phyloP scores from a whole-genome alignment of 2,888 invertebrate species.

The Lymantria monacha region DNA sequence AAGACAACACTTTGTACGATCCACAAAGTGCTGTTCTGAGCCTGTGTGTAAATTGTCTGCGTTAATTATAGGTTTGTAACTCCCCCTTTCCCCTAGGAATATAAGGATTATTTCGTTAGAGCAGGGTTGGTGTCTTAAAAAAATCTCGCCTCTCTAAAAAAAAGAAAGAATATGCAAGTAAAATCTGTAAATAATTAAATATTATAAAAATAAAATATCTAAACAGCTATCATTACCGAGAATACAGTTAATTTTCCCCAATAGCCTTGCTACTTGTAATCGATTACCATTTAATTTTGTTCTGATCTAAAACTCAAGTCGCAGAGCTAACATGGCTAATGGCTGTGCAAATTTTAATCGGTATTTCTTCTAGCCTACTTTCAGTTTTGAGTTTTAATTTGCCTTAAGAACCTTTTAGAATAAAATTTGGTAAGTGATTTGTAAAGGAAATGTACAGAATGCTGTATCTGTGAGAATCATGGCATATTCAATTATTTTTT shows the following conservation, averaged over 20 bases:
- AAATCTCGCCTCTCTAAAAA: too few species aligned
- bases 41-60: too few species aligned
- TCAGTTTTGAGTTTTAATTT: conserved; percentile 40
- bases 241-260: conserved; percentile 42
- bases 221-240: conserved; percentile 8
- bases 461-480: too few species aligned
- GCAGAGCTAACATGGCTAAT: conserved; percentile 56
- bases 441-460: neutral
- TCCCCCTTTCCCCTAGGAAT: too few species aligned
- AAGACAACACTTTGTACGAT: too few species aligned
- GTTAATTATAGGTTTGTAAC: too few species aligned
- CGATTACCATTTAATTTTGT: conserved; percentile 68
- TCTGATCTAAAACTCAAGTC: conserved; percentile 27
- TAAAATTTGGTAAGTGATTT: conserved; percentile 20
- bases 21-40: too few species aligned
- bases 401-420: conserved; percentile 15
- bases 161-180: too few species aligned
- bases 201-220: neutral
- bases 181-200: too few species aligned
- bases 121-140: too few species aligned
- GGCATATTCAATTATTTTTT: too few species aligned
- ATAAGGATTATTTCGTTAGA: too few species aligned
- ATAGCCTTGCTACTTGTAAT: conserved; percentile 53
- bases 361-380: conserved; percentile 34
- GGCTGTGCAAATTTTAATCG: conserved; percentile 62